Percentiles rank a stretch among this genome's conserved stretches.
Conservation (phyloP, 1,140 invertebrate genomes). For the Platyscapa corneri region DNA sequence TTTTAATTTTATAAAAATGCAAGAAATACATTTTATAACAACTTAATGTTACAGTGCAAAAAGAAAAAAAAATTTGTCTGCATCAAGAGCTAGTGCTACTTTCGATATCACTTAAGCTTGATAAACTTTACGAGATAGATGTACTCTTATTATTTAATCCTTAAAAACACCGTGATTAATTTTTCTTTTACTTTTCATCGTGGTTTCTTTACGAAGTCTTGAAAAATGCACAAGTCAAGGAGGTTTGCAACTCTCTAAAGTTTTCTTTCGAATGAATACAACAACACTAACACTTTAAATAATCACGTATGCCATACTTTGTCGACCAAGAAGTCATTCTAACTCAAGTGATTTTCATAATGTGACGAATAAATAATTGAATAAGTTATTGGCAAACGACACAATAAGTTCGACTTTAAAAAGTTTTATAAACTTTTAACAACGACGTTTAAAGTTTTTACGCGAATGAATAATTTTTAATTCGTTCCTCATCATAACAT, state of each 20-base stretch:
- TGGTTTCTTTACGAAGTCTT: slow-evolving; percentile 1
- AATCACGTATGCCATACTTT: background rate
- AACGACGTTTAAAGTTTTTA: background rate
- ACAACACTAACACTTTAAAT: background rate
- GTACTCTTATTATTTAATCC: background rate
- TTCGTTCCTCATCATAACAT: background rate
- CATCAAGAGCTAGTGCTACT: background rate
- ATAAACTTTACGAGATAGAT: background rate
- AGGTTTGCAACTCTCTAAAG: background rate
- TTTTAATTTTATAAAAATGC: background rate
- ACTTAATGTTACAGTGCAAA: background rate
- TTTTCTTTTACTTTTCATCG: slow-evolving; percentile 21
- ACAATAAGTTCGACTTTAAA: background rate
- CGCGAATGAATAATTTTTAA: slow-evolving; percentile 38
- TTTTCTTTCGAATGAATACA: background rate
- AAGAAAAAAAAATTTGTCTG: background rate
- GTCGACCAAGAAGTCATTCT: background rate
- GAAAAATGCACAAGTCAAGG: background rate
- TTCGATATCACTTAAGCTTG: background rate
- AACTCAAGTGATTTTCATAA: slow-evolving; percentile 16
- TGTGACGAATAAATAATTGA: slow-evolving; percentile 22
- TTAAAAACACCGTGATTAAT: slow-evolving; percentile 27
- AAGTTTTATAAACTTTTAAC: background rate
- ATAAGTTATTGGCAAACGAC: background rate
- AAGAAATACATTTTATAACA: background rate